Conservation (phyloP, 2,888 invertebrate species). For the Calameuta idolon region DNA sequence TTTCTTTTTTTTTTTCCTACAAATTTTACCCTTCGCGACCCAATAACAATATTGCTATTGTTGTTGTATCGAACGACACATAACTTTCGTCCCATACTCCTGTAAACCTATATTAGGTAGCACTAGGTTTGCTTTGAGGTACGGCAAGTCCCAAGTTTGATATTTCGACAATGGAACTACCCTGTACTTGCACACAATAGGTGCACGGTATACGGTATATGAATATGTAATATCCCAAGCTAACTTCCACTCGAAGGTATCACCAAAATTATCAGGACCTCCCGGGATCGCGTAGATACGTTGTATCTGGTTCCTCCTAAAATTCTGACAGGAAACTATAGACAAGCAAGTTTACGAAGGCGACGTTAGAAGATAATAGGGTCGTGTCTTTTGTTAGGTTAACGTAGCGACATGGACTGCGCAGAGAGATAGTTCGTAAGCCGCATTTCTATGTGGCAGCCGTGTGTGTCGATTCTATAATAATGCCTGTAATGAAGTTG, state of each 20-base stretch:
- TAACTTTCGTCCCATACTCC: neutral
- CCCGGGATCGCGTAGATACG: neutral
- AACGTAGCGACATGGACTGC: conserved; percentile 5
- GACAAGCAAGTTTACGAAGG: neutral
- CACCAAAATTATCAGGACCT: neutral
- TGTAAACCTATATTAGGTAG: neutral
- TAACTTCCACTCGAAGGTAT: neutral
- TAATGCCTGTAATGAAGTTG: conserved; percentile 25
- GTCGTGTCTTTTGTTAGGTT: neutral
- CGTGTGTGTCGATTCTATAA: neutral
- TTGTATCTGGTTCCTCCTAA: neutral
- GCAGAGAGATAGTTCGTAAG: neutral
- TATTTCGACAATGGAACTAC: neutral
- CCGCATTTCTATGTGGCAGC: neutral
- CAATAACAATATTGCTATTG: neutral
- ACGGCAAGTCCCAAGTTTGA: neutral
- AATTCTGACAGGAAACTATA: neutral
- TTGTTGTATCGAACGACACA: neutral
- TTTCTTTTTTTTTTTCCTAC: too few relatives aligned
- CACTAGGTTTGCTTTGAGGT: neutral
- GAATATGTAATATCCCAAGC: neutral
- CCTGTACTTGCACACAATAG: neutral
- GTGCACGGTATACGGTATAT: neutral
- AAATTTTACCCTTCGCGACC: too few relatives aligned
- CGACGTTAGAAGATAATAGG: neutral